phyloP scores from a whole-genome alignment of 2,797 vertebrate genomes.

The Anguilla marmorata region DNA sequence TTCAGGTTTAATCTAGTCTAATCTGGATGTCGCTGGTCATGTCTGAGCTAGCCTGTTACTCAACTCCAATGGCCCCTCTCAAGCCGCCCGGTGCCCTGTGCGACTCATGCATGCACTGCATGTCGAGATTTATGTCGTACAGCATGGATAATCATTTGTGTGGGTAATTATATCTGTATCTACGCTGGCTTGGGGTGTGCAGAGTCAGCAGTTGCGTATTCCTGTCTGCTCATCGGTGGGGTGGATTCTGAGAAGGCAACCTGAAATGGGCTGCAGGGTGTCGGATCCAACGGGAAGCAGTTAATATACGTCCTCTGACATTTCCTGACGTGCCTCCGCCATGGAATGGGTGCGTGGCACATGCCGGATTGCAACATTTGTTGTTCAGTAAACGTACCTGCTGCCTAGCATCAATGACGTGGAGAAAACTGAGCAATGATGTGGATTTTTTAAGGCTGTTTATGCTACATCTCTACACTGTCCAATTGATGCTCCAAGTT shows the following conservation, averaged over 20 bases:
- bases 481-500: not conserved
- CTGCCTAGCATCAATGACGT: not conserved
- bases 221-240: constrained; percentile 33
- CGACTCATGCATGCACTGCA: constrained; percentile 1
- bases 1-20: not conserved
- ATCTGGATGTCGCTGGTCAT: not conserved
- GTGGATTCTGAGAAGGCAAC: constrained; percentile 38
- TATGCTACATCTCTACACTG: not conserved
- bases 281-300: not conserved
- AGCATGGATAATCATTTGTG: not conserved
- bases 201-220: constrained; percentile 17
- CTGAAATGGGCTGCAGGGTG: constrained; percentile 41
- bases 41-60: not conserved
- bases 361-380: not conserved
- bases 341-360: not conserved
- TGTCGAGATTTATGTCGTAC: not conserved
- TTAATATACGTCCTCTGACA: not conserved
- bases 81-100: too few relatives aligned
- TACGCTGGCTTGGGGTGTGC: not conserved
- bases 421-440: constrained; percentile 1
- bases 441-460: not conserved
- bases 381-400: not conserved
- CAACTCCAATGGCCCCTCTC: not conserved
- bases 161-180: not conserved
- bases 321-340: not conserved